A percentile compares a stretch with the other conserved stretches of the same genome.
phyloP scores from a whole-genome alignment of 2,888 invertebrate genomes.

The Dryobota labecula region DNA sequence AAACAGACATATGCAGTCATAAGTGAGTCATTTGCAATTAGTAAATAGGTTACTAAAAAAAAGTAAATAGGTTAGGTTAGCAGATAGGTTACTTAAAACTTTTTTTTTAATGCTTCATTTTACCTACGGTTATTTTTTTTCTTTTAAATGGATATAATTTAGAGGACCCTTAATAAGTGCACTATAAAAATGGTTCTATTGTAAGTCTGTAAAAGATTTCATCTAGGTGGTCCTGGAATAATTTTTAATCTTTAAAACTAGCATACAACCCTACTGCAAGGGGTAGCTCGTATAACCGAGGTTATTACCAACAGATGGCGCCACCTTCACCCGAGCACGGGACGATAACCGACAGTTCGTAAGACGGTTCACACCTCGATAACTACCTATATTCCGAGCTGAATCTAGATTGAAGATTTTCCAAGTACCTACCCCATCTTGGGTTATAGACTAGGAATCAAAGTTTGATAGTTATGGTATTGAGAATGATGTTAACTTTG shows the following conservation, averaged over 20 bases:
- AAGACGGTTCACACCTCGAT: conserved; percentile 39
- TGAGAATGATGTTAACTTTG: background rate
- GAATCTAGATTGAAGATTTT: conserved; percentile 41
- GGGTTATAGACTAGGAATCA: background rate
- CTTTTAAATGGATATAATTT: no score
- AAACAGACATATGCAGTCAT: no score
- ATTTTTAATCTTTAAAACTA: background rate
- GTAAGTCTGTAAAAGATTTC: background rate
- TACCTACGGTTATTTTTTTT: no score
- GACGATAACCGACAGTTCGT: conserved; percentile 19
- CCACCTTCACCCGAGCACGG: conserved; percentile 19
- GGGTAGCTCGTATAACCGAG: conserved; percentile 19
- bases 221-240: background rate
- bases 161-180: background rate
- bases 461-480: background rate
- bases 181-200: background rate
- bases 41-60: no score
- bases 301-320: conserved; percentile 47
- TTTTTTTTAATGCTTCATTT: no score
- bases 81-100: no score
- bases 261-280: conserved; percentile 30
- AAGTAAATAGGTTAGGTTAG: no score
- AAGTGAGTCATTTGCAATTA: background rate
- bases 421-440: background rate
- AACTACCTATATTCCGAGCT: conserved; percentile 28